Evolutionary conservation across 1,140 invertebrate species (phyloP).

Genomic region (Paraescarpia echinospica): DNA sequence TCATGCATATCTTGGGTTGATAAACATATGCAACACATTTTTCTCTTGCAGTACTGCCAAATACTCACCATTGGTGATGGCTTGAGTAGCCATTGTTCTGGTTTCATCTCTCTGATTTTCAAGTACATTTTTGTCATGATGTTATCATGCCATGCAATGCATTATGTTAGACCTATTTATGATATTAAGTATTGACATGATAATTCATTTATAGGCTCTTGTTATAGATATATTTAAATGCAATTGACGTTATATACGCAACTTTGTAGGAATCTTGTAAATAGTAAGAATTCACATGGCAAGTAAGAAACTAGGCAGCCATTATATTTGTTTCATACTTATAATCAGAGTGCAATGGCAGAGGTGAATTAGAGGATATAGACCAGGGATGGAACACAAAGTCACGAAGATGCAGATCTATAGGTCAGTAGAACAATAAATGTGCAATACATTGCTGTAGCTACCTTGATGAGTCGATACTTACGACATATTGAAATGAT

Average conservation of each 20-base stretch:
- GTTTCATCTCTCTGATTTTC: background rate
- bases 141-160: background rate
- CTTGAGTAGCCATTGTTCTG: background rate
- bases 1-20: background rate
- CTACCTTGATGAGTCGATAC: background rate
- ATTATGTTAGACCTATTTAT: background rate
- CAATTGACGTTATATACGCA: no score
- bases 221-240: no score
- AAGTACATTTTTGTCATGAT: background rate
- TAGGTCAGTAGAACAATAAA: background rate
- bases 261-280: background rate
- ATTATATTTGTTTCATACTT: background rate
- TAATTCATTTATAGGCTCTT: background rate
- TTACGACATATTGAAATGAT: background rate
- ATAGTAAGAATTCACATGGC: background rate
- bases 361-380: background rate
- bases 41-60: background rate
- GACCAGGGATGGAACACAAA: background rate
- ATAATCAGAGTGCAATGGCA: background rate
- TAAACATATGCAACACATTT: background rate
- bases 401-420: background rate
- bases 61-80: background rate
- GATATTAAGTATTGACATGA: background rate
- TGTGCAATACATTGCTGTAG: background rate
- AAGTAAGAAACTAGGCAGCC: background rate